phyloP scores from a whole-genome alignment of 2,888 invertebrate species.

The Drosophila rubida region DNA sequence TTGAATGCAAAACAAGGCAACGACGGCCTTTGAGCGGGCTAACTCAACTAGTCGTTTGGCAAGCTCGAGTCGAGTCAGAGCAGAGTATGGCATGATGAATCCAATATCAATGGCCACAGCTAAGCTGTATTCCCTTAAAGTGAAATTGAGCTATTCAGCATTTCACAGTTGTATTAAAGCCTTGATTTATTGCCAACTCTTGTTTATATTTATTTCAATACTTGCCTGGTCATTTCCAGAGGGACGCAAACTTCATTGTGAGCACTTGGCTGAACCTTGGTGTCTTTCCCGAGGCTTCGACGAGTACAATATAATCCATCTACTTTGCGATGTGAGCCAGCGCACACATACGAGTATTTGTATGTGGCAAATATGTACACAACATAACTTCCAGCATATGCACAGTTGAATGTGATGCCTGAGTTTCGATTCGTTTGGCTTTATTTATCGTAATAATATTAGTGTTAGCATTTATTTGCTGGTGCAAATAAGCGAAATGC shows the following conservation, averaged over 20 bases:
- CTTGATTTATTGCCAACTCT: background rate
- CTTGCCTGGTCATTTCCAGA: background rate
- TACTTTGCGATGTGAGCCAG: constrained; percentile 29
- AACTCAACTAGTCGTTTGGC: background rate
- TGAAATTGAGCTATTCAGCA: background rate
- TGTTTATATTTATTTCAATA: background rate
- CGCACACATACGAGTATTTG: constrained; percentile 11
- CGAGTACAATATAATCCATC: constrained; percentile 23
- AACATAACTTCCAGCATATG: constrained; percentile 4
- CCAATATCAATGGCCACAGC: background rate
- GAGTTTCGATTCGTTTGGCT: constrained; percentile 41
- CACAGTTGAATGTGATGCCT: constrained; percentile 19
- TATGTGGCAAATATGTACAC: constrained; percentile 4
- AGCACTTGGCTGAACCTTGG: constrained; percentile 3
- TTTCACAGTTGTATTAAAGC: background rate
- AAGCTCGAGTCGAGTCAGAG: background rate
- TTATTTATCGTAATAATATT: constrained; percentile 73
- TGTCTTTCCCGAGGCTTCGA: constrained; percentile 38
- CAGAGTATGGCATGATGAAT: background rate
- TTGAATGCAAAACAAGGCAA: constrained; percentile 22
- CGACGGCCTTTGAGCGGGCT: background rate
- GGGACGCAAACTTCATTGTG: constrained; percentile 6
- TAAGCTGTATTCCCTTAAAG: background rate
- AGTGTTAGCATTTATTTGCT: constrained; percentile 68
- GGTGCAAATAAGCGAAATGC: constrained; percentile 52